Evolutionary conservation across 1,140 invertebrate species (phyloP).

Genomic region (Muscidifurax raptorellus): DNA sequence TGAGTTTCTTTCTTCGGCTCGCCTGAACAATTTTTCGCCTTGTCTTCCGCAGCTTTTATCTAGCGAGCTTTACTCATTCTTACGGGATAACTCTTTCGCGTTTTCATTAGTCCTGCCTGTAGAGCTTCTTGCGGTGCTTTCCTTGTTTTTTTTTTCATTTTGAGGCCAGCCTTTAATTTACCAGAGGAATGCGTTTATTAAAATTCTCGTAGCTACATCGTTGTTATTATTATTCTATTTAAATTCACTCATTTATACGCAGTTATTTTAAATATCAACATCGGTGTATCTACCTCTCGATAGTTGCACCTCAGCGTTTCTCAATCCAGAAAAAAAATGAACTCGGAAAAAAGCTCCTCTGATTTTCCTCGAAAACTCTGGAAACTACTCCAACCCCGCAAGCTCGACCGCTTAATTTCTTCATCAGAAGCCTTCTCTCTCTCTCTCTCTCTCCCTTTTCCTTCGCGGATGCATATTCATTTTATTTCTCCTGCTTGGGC

Average conservation of each 20-base stretch:
- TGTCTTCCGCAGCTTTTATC: slow-evolving; percentile 19
- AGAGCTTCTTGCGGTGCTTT: not conserved
- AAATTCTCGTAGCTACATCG: not conserved
- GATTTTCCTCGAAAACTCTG: not conserved
- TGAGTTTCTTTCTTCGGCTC: slow-evolving; percentile 46
- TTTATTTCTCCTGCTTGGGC: slow-evolving; percentile 46
- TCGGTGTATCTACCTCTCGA: too few relatives aligned
- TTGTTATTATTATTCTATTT: not conserved
- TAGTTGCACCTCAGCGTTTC: too few relatives aligned
- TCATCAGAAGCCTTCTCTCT: not conserved
- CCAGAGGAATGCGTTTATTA: not conserved
- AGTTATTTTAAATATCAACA: too few relatives aligned
- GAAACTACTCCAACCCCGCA: too few relatives aligned
- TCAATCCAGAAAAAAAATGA: too few relatives aligned
- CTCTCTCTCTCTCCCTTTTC: not conserved
- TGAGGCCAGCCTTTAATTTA: not conserved
- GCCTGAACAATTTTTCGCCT: slow-evolving; percentile 17
- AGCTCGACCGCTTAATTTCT: slow-evolving; percentile 49
- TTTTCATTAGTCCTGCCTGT: slow-evolving; percentile 13
- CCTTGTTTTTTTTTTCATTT: not conserved
- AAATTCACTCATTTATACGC: too few relatives aligned
- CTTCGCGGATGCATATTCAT: slow-evolving; percentile 38
- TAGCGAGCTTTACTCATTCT: not conserved
- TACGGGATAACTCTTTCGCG: not conserved
- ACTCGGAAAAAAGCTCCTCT: not conserved